phyloP scores from a whole-genome alignment of 2,888 invertebrate species.

The Patella depressa region DNA sequence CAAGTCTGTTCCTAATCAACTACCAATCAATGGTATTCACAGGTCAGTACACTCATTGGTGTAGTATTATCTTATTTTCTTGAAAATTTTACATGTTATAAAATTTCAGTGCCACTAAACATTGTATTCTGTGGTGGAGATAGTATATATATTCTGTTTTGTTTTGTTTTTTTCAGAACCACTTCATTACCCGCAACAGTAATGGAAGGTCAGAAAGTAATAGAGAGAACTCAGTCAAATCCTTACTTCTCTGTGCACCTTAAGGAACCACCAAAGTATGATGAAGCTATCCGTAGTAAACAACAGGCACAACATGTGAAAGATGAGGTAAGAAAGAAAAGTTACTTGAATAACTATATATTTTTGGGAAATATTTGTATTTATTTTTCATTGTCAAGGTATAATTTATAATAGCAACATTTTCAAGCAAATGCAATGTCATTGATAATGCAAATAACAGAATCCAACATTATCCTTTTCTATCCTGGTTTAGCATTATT shows the following conservation, averaged over 20 bases:
- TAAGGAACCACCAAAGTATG: slow-evolving; percentile 80
- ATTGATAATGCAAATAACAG: slow-evolving; percentile 12
- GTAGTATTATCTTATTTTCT: no score
- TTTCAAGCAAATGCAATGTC: slow-evolving; percentile 9
- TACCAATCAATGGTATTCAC: neutral
- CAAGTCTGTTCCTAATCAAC: neutral
- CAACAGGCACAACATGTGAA: slow-evolving; percentile 37
- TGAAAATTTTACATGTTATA: no score
- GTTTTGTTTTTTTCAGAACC: neutral
- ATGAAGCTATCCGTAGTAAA: slow-evolving; percentile 77
- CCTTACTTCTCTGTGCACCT: slow-evolving; percentile 58
- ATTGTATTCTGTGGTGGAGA: no score
- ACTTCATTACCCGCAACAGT: slow-evolving; percentile 46
- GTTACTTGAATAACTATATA: no score
- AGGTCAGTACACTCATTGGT: neutral
- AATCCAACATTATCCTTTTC: no score
- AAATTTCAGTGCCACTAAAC: no score
- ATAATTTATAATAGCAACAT: neutral
- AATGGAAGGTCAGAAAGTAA: slow-evolving; percentile 40
- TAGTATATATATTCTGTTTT: no score
- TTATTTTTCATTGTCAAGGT: neutral
- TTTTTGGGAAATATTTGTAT: no score
- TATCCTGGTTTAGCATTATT: no score
- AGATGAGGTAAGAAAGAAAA: neutral
- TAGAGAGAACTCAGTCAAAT: slow-evolving; percentile 44